Evolutionary conservation across 2,888 invertebrate species (phyloP).

Genomic region (Drosophila longiperda): DNA sequence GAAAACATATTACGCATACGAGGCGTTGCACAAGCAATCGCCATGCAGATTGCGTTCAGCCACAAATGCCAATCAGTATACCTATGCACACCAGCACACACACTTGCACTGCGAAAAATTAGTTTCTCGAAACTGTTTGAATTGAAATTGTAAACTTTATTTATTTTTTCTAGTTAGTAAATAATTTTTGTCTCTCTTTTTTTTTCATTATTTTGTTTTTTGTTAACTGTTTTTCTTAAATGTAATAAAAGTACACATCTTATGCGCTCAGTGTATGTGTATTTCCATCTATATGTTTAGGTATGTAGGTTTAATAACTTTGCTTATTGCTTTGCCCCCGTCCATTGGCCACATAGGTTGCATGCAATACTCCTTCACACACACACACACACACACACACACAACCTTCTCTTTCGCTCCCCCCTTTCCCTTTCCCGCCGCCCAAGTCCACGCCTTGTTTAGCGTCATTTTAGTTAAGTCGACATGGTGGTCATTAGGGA

Average conservation of each 20-base stretch:
- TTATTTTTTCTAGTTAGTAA: not conserved
- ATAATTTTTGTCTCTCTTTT: not conserved
- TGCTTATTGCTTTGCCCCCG: slow-evolving; percentile 57
- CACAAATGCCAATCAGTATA: slow-evolving; percentile 55
- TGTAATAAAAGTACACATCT: not conserved
- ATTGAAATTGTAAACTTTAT: not conserved
- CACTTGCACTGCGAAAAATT: slow-evolving; percentile 1
- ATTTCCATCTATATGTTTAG: slow-evolving; percentile 8
- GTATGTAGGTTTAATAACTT: slow-evolving; percentile 73
- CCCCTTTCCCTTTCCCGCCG: not conserved
- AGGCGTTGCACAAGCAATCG: slow-evolving; percentile 56
- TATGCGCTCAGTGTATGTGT: not conserved
- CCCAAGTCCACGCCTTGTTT: not conserved
- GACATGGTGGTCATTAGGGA: slow-evolving; percentile 68
- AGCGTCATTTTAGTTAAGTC: slow-evolving; percentile 46
- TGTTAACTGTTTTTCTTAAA: not conserved
- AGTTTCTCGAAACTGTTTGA: not conserved
- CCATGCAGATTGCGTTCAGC: slow-evolving; percentile 30
- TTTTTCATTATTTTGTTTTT: not conserved
- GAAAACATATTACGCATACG: slow-evolving; percentile 73
- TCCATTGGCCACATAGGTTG: slow-evolving; percentile 28
- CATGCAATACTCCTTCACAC: slow-evolving; percentile 1
- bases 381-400: not conserved
- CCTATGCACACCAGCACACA: not conserved
- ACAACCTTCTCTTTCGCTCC: not conserved